phyloP scores from a whole-genome alignment of 1,140 invertebrate species.

The Gryllus bimaculatus region DNA sequence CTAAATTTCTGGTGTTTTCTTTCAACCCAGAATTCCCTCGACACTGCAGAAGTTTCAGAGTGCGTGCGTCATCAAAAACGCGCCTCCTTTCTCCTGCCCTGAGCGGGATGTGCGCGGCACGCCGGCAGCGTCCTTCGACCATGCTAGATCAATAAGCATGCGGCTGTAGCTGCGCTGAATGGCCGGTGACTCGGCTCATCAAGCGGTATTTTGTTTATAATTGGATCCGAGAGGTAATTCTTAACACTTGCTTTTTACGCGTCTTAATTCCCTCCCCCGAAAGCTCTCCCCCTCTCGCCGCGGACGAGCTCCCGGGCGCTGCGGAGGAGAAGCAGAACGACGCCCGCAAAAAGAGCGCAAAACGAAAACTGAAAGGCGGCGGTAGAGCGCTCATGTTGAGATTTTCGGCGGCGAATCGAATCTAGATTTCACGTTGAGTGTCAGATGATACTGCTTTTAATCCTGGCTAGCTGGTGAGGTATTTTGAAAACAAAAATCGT shows the following conservation, averaged over 20 bases:
- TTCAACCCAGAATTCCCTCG: too few relatives aligned
- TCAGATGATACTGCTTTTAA: not conserved
- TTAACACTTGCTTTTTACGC: not conserved
- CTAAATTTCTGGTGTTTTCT: too few relatives aligned
- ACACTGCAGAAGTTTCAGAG: too few relatives aligned
- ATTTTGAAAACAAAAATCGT: too few relatives aligned
- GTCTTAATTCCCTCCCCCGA: not conserved
- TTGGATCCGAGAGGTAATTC: not conserved
- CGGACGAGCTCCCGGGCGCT: too few relatives aligned
- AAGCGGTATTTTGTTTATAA: not conserved
- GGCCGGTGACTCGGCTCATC: not conserved
- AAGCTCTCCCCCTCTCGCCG: not conserved
- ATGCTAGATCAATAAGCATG: not conserved
- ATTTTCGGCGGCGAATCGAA: not conserved
- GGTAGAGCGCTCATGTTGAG: not conserved
- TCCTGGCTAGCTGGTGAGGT: not conserved
- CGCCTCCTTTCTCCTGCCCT: too few relatives aligned
- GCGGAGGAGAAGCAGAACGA: not conserved
- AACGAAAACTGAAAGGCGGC: not conserved
- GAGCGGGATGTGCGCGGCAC: too few relatives aligned
- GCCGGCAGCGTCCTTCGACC: not conserved
- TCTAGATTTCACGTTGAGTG: not conserved
- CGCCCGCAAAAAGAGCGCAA: not conserved
- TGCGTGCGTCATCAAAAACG: too few relatives aligned
- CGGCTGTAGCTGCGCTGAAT: not conserved